Evolutionary conservation across 2,113 vertebrate genomes (phyloP).

Genomic region (Grantiella picta): DNA sequence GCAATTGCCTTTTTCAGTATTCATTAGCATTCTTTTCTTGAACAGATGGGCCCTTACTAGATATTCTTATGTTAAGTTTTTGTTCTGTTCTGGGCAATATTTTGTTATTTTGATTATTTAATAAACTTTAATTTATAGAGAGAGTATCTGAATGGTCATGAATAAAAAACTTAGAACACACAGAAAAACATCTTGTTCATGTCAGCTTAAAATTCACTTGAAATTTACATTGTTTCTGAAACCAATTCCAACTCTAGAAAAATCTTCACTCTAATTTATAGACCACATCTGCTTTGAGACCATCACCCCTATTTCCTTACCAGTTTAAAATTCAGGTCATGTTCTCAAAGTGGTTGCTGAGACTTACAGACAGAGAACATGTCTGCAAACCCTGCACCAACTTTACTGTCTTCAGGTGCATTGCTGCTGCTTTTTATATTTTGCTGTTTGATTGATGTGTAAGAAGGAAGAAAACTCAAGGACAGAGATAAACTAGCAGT

Average conservation of each 20-base stretch:
- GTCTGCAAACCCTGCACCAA: background rate
- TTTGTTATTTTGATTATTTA: background rate
- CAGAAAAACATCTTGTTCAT: background rate
- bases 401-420: background rate
- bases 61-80: constrained; percentile 21
- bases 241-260: background rate
- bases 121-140: background rate
- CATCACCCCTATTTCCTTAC: background rate
- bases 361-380: background rate
- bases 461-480: background rate
- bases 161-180: background rate
- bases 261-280: background rate
- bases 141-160: background rate
- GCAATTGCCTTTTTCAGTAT: constrained; percentile 27
- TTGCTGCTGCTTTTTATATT: background rate
- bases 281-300: background rate
- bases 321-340: background rate
- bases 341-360: background rate
- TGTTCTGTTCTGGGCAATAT: background rate
- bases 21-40: constrained; percentile 44
- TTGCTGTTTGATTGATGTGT: background rate
- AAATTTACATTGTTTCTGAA: background rate
- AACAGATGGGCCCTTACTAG: constrained; percentile 40
- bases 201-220: background rate
- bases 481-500: background rate